Evolutionary conservation across 2,797 vertebrate genomes (phyloP), one percentile per base, ranked within the genome.

Genomic region (Aselliscus stoliczkanus): DNA sequence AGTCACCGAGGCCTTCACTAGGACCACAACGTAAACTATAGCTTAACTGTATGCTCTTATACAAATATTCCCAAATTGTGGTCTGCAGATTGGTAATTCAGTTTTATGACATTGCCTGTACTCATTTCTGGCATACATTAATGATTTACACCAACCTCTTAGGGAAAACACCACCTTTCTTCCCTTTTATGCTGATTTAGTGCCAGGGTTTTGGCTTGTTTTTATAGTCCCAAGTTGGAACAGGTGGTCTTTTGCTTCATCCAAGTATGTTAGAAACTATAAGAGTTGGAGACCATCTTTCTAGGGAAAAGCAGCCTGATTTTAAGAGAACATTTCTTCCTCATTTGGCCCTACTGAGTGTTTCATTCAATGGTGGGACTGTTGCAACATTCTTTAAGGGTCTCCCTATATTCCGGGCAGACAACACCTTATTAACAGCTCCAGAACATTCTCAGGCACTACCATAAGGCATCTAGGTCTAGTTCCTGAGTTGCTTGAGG

Each of bases 181-280:
- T 65, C 50, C 34, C 31, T 44, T 92, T 76, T 21, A n/a, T 54
- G 29, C n/a, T 77, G 34, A 89, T 82, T 77, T 87, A 60, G 58
- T 69, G 4, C 56, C 90, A 65, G 39, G 21, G 23, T 65, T 87
- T 54, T 11, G 13, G 44, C 77, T 92, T 77, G 31, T 20, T 88
- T 77, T 84, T 54, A 37, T 34, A 25, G 29, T 29, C 62, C 62
- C 60, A 79, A 12, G 34, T 67, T 54, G 52, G 54, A 42, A 39
- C 7, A 82, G 44, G 39, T 91, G 20, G 25, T 88, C 72, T 85
- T 91, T 88, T 77, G 52, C 44, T 75, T 97, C 82, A 93, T 65
- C 31, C 50, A 77, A 76, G 31, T 89, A 69, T 81, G 58, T 31
- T 23, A 81, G 73, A 70, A 62, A 84, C 31, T 65, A 18, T 70